Evolutionary conservation across 1,140 invertebrate genomes (phyloP).

Genomic region (Branchinecta lindahli): DNA sequence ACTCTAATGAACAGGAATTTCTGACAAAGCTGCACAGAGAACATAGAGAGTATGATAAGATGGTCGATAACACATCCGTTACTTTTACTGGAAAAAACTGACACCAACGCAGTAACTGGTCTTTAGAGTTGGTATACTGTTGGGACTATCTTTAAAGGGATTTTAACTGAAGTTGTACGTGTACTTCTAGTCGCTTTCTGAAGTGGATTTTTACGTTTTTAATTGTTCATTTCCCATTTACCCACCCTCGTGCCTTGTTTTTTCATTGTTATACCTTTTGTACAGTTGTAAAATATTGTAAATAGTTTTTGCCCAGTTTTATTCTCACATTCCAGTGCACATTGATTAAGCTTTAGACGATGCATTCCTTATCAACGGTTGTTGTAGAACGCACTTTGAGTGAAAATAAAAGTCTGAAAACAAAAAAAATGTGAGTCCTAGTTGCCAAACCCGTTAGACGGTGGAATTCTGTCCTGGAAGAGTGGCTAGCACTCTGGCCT

Average conservation of each 20-base stretch:
- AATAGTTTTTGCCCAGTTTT: background rate
- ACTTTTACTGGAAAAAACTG: too few species aligned
- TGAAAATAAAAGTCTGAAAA: background rate
- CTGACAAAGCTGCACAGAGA: too few species aligned
- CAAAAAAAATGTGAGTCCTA: background rate
- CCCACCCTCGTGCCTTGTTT: background rate
- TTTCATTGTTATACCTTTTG: background rate
- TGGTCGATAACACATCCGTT: too few species aligned
- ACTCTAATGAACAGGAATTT: too few species aligned
- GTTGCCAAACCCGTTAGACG: background rate
- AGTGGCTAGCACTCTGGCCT: background rate
- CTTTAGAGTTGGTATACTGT: too few species aligned
- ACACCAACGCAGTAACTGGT: too few species aligned
- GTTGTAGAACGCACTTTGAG: background rate
- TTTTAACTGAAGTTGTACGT: background rate
- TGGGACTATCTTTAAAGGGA: background rate
- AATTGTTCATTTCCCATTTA: background rate
- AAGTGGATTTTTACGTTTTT: background rate
- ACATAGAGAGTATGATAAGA: too few species aligned
- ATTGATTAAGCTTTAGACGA: slow-evolving; percentile 5
- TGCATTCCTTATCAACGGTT: background rate
- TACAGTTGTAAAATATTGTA: background rate
- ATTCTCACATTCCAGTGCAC: background rate
- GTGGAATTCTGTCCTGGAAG: background rate
- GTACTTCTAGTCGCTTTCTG: background rate